Base-by-base conservation (phyloP, 2,113 vertebrate species). In the rat (Rattus norvegicus) region DNA sequence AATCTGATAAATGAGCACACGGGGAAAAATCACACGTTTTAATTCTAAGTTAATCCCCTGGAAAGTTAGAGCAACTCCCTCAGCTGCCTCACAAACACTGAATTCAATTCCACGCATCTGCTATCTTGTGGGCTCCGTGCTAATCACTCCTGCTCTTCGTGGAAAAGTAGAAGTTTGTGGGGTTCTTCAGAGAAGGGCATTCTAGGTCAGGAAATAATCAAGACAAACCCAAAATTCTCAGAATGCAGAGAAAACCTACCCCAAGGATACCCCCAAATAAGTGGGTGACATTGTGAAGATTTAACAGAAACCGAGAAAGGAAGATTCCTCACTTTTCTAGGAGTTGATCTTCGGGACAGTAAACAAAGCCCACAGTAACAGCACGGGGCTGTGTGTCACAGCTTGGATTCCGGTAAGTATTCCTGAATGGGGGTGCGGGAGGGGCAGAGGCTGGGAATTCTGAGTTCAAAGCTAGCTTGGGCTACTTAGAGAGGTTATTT, bases 1-100 rank as follows among this genome's bases (percentile, higher is more conserved):
- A 96, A 65, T 77, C 28, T 93, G 88, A 93, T n/a, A 93, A 94
- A 79, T 73, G 63, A 85, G n/a, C 30, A 70, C 10, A 59, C 83
- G 36, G 24, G 24, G 69, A 86, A 79, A 59, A 69, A 75, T 88
- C 72, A 84, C 83, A 84, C 22, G 9, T 73, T 83, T 86, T 93
- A 77, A 89, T 80, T 96, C 28, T 77, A 94, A 87, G 30, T 26
- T 76, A 83, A 79, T 72, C 77, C 69, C 88, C 52, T 77, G 95
- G 72, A 94, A 92, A 87, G 24, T 70, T 63, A 43, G 13, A 92
- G 26, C 4, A 63, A n/a, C 49, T 84, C 33, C 17, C 28, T 93
- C 33, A 52, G 56, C 19, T 43, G 14, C 28, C 43, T 69, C 33
- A 90, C 39, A 81, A 83, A 39, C 2, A 87, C 75, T 65, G 20